phyloP scores from a whole-genome alignment of 2,113 vertebrate genomes.

The Coregonus clupeaformis region DNA sequence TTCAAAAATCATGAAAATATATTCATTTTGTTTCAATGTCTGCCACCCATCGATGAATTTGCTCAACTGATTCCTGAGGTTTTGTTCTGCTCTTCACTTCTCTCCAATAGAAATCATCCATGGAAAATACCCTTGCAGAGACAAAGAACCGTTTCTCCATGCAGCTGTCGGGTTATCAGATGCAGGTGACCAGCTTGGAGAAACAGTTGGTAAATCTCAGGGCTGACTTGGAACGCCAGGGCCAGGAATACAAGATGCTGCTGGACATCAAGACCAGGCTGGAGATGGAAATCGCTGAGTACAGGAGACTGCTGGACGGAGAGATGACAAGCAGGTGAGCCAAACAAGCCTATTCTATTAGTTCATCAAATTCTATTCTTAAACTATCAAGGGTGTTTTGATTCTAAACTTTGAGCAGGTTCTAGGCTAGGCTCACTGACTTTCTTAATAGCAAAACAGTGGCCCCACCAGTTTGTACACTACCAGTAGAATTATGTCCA shows the following conservation, averaged over 20 bases:
- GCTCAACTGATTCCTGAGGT: not conserved
- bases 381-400: not conserved
- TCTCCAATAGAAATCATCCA: conserved; percentile 74
- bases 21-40: too few relatives aligned
- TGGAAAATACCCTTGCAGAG: conserved; percentile 75
- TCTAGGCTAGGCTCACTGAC: too few relatives aligned
- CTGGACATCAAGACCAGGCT: conserved; percentile 80
- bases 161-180: conserved; percentile 72
- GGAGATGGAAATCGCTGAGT: conserved; percentile 84
- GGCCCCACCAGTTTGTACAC: too few relatives aligned
- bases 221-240: conserved; percentile 76
- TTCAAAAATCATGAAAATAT: too few relatives aligned
- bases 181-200: conserved; percentile 65
- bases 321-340: conserved; percentile 34
- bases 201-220: conserved; percentile 69
- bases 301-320: conserved; percentile 73
- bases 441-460: too few relatives aligned
- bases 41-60: not conserved
- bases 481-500: too few relatives aligned
- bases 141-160: conserved; percentile 69
- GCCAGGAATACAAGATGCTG: conserved; percentile 77
- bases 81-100: not conserved
- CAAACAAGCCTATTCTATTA: not conserved
- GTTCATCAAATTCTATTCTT: not conserved
- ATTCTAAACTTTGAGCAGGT: too few relatives aligned